Base-by-base conservation (phyloP, 2,888 invertebrate species). In the Noctua janthina region DNA sequence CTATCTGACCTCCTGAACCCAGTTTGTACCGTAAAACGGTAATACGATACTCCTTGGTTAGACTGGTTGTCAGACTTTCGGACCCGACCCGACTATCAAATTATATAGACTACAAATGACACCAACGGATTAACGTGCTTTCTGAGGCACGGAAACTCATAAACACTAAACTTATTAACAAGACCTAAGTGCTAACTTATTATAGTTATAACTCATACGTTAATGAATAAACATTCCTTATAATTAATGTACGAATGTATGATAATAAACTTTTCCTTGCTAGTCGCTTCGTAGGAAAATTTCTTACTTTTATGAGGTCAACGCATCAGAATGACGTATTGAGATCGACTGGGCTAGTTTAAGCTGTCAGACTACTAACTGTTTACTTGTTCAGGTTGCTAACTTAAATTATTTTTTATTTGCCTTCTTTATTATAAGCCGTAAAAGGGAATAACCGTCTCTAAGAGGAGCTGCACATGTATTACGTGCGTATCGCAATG, bases 291-390 rank as follows among this genome's bases (percentile, higher is more conserved):
- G 43, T 90, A 87, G 93, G 93, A 92, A 93, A 93, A 87, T 92
- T 92, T 83, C 92, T 79, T 59, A 39, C 35, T 70, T 49, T 72
- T 77, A 88, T 83, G 90, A 87, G 91, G 92, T 92, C 91, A 92
- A 89, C 83, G 89, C 87, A 88, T 90, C 83, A 51, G 82, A 51
- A 70, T 87, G 88, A 88, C 89, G 89, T 81, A 72, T 10, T 1
- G 46, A 46, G 46, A 46, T 73, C 7, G 49, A 56, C 46, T 73
- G 76, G 54, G 54, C 74, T 76, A 72, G 68, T 79, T 79, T 68
- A 8, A 82, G 69, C 43, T 62, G 35, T n/a, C 46, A 23, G 7
- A 1, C 4, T 62, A 62, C 17, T 13, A 46, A 46, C 10, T 29
- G 35, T 35, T 35, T 3, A 35, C 35, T 35, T 46, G 46, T 46